Percentiles rank a stretch among this genome's conserved stretches.
Conservation (phyloP, 2,113 vertebrate species). For the Xyrauchen texanus region DNA sequence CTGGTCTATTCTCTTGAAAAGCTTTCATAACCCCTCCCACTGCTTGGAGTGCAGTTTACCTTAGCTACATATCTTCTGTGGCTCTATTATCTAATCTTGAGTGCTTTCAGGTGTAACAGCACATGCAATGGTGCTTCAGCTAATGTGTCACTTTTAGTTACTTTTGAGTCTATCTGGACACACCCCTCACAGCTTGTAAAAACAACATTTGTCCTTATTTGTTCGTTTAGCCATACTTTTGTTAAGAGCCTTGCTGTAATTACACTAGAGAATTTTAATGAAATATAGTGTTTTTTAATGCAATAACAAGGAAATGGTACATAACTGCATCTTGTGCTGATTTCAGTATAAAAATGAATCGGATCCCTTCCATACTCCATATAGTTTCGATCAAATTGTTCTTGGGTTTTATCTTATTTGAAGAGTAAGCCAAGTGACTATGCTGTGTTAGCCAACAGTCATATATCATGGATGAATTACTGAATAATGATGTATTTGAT, state of each 20-base stretch:
- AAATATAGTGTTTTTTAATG: slow-evolving; percentile 25
- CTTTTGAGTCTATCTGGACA: too few relatives aligned
- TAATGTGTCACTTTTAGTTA: too few relatives aligned
- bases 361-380: not conserved
- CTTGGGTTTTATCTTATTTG: slow-evolving; percentile 4
- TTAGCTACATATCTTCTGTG: too few relatives aligned
- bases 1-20: too few relatives aligned
- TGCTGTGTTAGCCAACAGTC: not conserved
- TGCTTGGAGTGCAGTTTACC: too few relatives aligned
- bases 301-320: not conserved
- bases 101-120: too few relatives aligned
- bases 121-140: too few relatives aligned
- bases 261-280: not conserved
- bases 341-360: not conserved
- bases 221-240: slow-evolving; percentile 15
- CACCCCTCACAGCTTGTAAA: too few relatives aligned
- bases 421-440: not conserved
- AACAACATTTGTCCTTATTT: not conserved
- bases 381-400: slow-evolving; percentile 15
- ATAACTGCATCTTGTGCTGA: too few relatives aligned
- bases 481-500: not conserved
- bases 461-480: not conserved
- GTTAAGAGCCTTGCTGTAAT: slow-evolving; percentile 19
- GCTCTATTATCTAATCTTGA: too few relatives aligned
- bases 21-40: too few relatives aligned